Evolutionary conservation across 2,888 invertebrate species (phyloP), one percentile per base, ranked within the genome.

Genomic region (Conus canariensis): DNA sequence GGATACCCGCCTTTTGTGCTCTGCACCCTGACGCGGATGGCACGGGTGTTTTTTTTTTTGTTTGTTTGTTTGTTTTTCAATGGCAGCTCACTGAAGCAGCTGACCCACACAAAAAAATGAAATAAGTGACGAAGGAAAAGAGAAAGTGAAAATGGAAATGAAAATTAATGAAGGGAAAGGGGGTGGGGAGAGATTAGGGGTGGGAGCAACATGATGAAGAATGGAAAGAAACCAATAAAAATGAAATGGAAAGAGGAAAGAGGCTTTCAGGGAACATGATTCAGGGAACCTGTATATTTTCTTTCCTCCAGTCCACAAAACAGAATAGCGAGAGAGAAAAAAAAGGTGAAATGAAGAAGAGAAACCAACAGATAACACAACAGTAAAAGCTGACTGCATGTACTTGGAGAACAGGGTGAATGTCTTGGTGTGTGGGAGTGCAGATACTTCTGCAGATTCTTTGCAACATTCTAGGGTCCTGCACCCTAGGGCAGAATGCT

Each of bases 1-100:
- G 77, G 77, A 80, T 80, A 80, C 77, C 77, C 45, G 77, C 30
- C 77, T 80, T 80, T 80, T 80, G 77, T 80, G 77, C 77, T 30
- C 25, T 45, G 25, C 77, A 12, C 9, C 30, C 77, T 12, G 77
- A n/a, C 30, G 14, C 77, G 77, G 77, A 30, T 80, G 77, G 77
- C 30, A 8, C 4, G 3, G 30, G 30, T 30, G n/a, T n/a, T n/a
- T n/a, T n/a, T n/a, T n/a, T 22, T 70, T 70, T 16, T 8, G 3
- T 14, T 70, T 22, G 3, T 70, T 70, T 45, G 2, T 45, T 1
- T 45, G 1, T 45, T 74, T 74, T 74, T 74, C 6, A 74, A 74
- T 25, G 9, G 74, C 74, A n/a, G 8, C 74, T 74, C 74, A 74
- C 74, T 25, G 64, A 74, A n/a, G 25, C 25, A 80, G 30, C 77